Base-by-base conservation (phyloP, 1,140 invertebrate species). In the Popillia japonica region DNA sequence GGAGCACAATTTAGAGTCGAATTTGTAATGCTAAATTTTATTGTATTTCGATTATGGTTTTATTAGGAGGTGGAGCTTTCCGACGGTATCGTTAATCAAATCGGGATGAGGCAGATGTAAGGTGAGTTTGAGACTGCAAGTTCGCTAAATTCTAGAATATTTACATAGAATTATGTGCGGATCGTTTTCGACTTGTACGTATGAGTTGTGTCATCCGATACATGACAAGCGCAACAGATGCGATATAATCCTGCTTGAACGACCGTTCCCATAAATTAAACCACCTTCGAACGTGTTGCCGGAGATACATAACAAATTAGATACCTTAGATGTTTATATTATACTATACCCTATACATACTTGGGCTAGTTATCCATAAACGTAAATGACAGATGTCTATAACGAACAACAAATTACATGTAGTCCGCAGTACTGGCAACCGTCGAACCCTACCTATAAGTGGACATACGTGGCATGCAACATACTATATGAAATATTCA, bases 41-140 rank as follows among this genome's bases (percentile, higher is more conserved):
- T 78, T 78, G 77, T 78, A 27, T 78, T 74, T 77, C 76, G 76
- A 77, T 78, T 72, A 78, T 73, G 27, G 55, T 78, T 78, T 78
- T 78, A 78, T 78, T 78, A 64, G 61, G 61, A 20, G 20, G 61
- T 22, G 61, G 61, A 48, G 44, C 17, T 48, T 48, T 48, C 44
- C 11, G 44, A n/a, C 17, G 44, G 44, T 48, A 48, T 48, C 44
- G 44, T 48, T 48, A 14, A 48, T 48, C 44, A 48, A 48, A 48
- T 14, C 11, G 11, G 44, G 8, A 48, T n/a, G 3, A 14, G 44
- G 44, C n/a, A n/a, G n/a, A n/a, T n/a, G n/a, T n/a, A n/a, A n/a
- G n/a, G n/a, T n/a, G n/a, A n/a, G n/a, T n/a, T n/a, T n/a, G n/a
- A n/a, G n/a, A n/a, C n/a, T n/a, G n/a, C n/a, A n/a, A n/a, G n/a